Percentiles rank a stretch among this genome's conserved stretches.
phyloP scores from a whole-genome alignment of 1,140 invertebrate genomes.

The Cotesia chilonis region DNA sequence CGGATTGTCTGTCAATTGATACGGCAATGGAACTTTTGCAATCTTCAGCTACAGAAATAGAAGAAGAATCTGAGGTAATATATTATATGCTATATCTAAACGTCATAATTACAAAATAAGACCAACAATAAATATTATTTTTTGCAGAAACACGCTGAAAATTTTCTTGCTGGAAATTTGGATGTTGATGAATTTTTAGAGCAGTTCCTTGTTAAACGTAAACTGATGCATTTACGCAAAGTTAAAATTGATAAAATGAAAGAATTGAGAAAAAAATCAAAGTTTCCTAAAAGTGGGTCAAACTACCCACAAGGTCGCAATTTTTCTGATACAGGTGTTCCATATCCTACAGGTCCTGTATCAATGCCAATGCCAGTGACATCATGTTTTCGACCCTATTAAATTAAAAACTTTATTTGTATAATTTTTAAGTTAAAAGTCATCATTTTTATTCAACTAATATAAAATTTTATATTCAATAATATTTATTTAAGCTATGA shows the following conservation, averaged over 20 bases:
- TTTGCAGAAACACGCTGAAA: slow-evolving; percentile 72
- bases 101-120: slow-evolving; percentile 8
- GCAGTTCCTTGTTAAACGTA: slow-evolving; percentile 77
- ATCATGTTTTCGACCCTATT: slow-evolving; percentile 51
- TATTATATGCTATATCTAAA: slow-evolving; percentile 1
- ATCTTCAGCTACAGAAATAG: slow-evolving; percentile 84
- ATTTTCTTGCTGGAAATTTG: slow-evolving; percentile 77
- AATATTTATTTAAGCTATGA: not conserved
- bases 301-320: slow-evolving; percentile 54
- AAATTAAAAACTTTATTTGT: slow-evolving; percentile 16
- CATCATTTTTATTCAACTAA: not conserved
- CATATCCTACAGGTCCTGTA: slow-evolving; percentile 67
- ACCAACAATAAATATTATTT: slow-evolving; percentile 5
- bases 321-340: slow-evolving; percentile 58
- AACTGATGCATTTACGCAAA: slow-evolving; percentile 80
- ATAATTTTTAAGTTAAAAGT: not conserved
- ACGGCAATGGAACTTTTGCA: slow-evolving; percentile 84
- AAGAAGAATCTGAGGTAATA: slow-evolving; percentile 84
- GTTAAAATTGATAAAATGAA: slow-evolving; percentile 89
- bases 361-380: slow-evolving; percentile 69
- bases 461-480: slow-evolving; percentile 1
- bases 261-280: slow-evolving; percentile 73
- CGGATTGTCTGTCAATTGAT: slow-evolving; percentile 77
- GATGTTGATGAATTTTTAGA: slow-evolving; percentile 83
- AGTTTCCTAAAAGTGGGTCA: slow-evolving; percentile 51